Evolutionary conservation across 1,140 invertebrate genomes (phyloP), one percentile per base, ranked within the genome.

Genomic region (Pseudomyrmex gracilis): DNA sequence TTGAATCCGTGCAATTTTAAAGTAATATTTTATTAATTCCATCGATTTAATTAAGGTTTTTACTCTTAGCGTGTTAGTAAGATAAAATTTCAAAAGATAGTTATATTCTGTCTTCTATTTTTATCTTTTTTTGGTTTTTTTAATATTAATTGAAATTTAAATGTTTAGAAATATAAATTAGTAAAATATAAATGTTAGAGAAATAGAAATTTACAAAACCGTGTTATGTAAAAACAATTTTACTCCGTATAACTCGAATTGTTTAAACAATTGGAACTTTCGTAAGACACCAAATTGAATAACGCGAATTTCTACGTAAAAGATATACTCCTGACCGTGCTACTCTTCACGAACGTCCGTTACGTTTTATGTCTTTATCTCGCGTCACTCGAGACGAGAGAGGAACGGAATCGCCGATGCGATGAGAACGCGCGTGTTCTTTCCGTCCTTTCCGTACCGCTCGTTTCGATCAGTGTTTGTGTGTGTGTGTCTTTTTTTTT

Each of bases 341-440:
- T 89, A 83, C 89, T 60, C 71, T 91, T 92, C 85, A 85, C 82
- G 82, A 76, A 89, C 85, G 84, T 86, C 90, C 90, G 91, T 92
- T 92, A 92, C 90, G 90, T 91, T 93, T 93, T 93, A 92, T 93
- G 91, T 92, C 91, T 92, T 92, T 92, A 93, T 93, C 85, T 84
- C 84, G 80, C 86, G 87, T 73, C 73, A 82, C 73, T 88, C 88
- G 71, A 90, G 89, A 92, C 87, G 85, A 92, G 89, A 91, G 83
- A n/a, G n/a, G n/a, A n/a, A n/a, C n/a, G n/a, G n/a, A n/a, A n/a
- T n/a, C 58, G 77, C 60, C 83, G 83, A 88, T 84, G 47, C 22
- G 73, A 47, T 58, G 45, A 47, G 22, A 71, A 66, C 73, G 57
- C 60, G 22, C 34, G 63, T 34, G n/a, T 83, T 55, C 43, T 71